Evolutionary conservation across 2,797 vertebrate genomes (phyloP), one percentile per base, ranked within the genome.

Genomic region (Enteromius radiatus): DNA sequence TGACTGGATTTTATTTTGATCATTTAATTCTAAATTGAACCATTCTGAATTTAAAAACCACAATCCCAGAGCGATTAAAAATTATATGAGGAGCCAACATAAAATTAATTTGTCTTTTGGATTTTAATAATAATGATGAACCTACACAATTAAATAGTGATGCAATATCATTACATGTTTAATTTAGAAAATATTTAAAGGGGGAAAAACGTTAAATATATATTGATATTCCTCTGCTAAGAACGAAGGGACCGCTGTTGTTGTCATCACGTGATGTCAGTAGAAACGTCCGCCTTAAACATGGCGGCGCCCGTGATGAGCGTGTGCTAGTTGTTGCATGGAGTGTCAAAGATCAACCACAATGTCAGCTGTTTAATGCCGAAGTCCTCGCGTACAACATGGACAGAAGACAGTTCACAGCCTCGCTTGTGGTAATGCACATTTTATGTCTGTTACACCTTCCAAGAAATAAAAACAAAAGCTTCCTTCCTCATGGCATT

Each of bases 261-360:
- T 56, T 15, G n/a, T 68, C 63, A 81, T 87, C 80, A 67, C 49
- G 59, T 84, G 89, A 88, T 88, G 87, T 80, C 64, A 89, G 0
- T 69, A 89, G 85, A 92, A 92, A 86, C 73, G 3, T 4, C 2
- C 2, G 19, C 14, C 23, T 31, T 67, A 68, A 95, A 93, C 52
- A 96, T 95, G 94, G 93, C 94, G 12, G 92, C 94, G 93, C 83
- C 93, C 94, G 91, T 92, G 86, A 82, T 17, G 75, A 84, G 87
- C 91, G 80, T 92, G 91, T 85, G 88, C 88, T 85, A 70, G 17
- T 81, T 63, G 1, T 12, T 26, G 10, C 74, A 0, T 45, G n/a
- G 5, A 11, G 45, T 26, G 83, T 87, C 38, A 82, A 77, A 87
- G 43, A 86, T 84, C 67, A 10, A 15, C 4, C 43, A 5, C 9